A percentile compares a stretch with the other conserved stretches of the same genome.
phyloP scores from a whole-genome alignment of 2,888 invertebrate genomes.

The Megaustenia siamemsis region DNA sequence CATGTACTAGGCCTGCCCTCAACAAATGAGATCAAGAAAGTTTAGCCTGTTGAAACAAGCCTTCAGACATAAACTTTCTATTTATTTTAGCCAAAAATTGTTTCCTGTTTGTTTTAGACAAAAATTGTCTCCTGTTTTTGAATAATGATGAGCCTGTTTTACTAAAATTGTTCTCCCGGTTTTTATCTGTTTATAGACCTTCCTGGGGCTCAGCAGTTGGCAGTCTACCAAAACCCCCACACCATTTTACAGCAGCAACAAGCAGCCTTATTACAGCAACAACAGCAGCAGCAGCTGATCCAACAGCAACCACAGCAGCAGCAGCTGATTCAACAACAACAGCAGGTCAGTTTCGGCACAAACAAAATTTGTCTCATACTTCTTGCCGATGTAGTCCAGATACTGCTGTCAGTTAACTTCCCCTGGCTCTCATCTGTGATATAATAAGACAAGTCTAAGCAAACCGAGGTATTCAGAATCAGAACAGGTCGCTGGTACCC shows the following conservation, averaged over 20 bases:
- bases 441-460: too few relatives aligned
- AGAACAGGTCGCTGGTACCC: too few relatives aligned
- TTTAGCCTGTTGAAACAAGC: too few relatives aligned
- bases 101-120: neutral
- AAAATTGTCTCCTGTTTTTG: neutral
- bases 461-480: too few relatives aligned
- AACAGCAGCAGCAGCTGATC: constrained; percentile 53
- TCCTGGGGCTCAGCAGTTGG: constrained; percentile 72
- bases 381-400: too few relatives aligned
- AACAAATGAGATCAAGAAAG: too few relatives aligned
- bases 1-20: too few relatives aligned
- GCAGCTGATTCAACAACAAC: constrained; percentile 53
- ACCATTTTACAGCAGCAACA: constrained; percentile 60
- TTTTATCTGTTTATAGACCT: constrained; percentile 62
- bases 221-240: constrained; percentile 70
- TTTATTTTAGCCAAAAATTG: too few relatives aligned
- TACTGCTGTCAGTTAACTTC: too few relatives aligned
- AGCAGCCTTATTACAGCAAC: constrained; percentile 56
- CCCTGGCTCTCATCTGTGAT: too few relatives aligned
- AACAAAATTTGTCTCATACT: too few relatives aligned
- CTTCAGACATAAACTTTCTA: too few relatives aligned
- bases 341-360: constrained; percentile 29
- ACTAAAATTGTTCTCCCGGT: neutral
- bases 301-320: constrained; percentile 59
- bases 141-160: neutral